These are phyloP conservation scores for Willisornis vidua DNA, from an alignment of 2,113 vertebrate species.

Conservation along the genomic window DNA sequence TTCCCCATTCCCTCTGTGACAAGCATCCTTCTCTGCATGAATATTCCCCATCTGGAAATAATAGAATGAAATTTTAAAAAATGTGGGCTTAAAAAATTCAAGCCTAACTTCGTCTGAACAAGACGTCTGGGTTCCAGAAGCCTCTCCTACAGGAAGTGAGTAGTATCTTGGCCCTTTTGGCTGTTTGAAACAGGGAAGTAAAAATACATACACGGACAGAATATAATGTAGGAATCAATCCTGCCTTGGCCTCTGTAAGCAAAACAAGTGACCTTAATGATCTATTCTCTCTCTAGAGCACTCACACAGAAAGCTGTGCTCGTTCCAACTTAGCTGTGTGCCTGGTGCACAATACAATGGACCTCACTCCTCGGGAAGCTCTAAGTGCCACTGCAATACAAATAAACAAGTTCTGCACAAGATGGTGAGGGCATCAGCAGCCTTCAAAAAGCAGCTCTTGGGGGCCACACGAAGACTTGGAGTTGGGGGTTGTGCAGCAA, in stretches of 20 bases:
- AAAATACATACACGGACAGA: constrained; percentile 46
- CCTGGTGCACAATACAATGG: constrained; percentile 56
- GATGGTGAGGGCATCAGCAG: constrained; percentile 60
- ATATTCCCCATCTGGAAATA: neutral
- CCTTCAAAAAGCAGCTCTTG: constrained; percentile 47
- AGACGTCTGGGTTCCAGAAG: neutral
- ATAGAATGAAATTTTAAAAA: neutral
- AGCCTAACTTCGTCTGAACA: neutral
- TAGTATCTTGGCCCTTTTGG: neutral
- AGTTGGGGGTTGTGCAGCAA: neutral
- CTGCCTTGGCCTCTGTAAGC: constrained; percentile 47
- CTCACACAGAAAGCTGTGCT: constrained; percentile 61
- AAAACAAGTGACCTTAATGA: constrained; percentile 70
- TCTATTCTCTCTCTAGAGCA: constrained; percentile 71
- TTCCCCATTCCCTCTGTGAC: neutral
- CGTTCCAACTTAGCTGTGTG: constrained; percentile 53
- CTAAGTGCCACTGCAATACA: constrained; percentile 56
- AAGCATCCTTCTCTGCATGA: neutral
- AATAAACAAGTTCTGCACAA: constrained; percentile 65
- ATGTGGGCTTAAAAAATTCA: neutral
- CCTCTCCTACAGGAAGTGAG: neutral
- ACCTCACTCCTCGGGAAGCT: constrained; percentile 57
- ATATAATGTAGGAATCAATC: constrained; percentile 62
- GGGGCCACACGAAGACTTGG: constrained; percentile 15
- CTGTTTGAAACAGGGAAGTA: neutral